phyloP scores from a whole-genome alignment of 2,797 vertebrate genomes.

The Coccyzus lansbergi region DNA sequence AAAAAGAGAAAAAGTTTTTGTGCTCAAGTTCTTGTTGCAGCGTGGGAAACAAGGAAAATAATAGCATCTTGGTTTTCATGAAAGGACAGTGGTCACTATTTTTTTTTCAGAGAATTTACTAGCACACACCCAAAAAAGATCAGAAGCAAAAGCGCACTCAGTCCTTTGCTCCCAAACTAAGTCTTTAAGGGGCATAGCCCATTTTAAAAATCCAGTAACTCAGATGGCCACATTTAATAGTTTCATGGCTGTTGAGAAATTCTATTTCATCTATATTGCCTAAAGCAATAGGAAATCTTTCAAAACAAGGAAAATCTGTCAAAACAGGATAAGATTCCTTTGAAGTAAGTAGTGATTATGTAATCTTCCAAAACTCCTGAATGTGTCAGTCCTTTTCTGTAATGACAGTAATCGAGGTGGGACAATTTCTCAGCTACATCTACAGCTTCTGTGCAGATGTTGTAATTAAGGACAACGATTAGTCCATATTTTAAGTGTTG shows the following conservation, averaged over 20 bases:
- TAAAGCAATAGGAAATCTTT: neutral
- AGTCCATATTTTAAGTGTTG: neutral
- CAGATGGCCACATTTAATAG: neutral
- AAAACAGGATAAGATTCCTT: neutral
- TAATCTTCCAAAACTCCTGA: neutral
- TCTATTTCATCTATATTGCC: neutral
- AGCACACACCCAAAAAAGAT: neutral
- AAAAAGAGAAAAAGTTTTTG: neutral
- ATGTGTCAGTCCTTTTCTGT: neutral
- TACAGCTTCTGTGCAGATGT: neutral
- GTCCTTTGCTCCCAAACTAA: neutral
- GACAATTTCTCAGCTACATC: neutral
- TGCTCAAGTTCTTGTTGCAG: neutral
- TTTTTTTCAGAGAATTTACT: neutral
- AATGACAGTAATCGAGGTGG: neutral
- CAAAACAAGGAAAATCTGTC: neutral
- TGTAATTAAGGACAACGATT: neutral
- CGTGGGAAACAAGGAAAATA: neutral
- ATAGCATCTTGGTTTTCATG: neutral
- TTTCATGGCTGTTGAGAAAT: neutral
- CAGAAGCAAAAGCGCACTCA: neutral
- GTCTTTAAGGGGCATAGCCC: neutral
- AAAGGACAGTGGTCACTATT: neutral
- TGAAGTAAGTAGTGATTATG: neutral
- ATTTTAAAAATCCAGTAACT: neutral